phyloP scores from a whole-genome alignment of 2,113 vertebrate species.

The Vombatus ursinus region DNA sequence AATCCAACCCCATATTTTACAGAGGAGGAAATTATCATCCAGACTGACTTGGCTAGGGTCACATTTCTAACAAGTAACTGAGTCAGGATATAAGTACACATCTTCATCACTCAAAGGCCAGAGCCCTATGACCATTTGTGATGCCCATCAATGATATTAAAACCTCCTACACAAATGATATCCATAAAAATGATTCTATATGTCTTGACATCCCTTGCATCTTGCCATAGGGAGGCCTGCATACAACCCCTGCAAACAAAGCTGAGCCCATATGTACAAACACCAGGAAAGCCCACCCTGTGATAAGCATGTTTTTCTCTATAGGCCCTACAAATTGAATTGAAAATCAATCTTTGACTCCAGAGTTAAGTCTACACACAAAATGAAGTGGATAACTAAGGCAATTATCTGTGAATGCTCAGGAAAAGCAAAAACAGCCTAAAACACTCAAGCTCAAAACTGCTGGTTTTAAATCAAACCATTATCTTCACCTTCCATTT shows the following conservation, averaged over 20 bases:
- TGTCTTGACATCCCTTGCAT: not conserved
- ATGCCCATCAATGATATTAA: too few relatives aligned
- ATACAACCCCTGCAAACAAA: not conserved
- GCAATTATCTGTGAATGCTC: not conserved
- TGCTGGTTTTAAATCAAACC: not conserved
- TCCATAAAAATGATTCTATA: not conserved
- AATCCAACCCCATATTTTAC: not conserved
- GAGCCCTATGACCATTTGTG: not conserved
- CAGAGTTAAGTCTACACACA: not conserved
- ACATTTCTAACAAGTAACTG: not conserved
- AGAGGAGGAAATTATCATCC: too few relatives aligned
- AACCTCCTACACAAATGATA: not conserved
- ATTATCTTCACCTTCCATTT: not conserved
- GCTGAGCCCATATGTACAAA: not conserved
- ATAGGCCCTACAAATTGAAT: not conserved
- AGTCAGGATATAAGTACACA: not conserved
- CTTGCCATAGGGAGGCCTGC: not conserved
- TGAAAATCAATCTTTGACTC: not conserved
- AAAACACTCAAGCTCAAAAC: not conserved
- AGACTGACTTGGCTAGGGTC: not conserved
- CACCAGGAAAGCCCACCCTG: not conserved
- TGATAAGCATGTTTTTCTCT: not conserved
- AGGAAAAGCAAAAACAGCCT: not conserved
- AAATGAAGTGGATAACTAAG: conserved; percentile 16
- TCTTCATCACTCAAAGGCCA: not conserved